Conservation (phyloP, 35 echinoderm and acorn worm species). For the Stichopus chloronotus region DNA sequence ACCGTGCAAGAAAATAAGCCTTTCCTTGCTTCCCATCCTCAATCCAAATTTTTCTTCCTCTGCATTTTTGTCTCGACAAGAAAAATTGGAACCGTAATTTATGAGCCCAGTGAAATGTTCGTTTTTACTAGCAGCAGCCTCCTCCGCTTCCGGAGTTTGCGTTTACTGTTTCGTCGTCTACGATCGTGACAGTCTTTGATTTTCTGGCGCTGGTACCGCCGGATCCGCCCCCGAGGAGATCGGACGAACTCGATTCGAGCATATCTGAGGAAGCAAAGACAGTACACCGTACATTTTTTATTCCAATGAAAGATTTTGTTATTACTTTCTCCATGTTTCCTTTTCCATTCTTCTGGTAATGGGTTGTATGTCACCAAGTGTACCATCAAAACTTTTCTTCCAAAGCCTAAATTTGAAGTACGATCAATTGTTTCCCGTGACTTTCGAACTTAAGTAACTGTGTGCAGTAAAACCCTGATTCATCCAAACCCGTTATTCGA, state of each 20-base stretch:
- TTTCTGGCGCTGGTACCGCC: constrained; percentile 38
- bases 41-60: not conserved
- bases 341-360: not conserved
- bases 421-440: too few relatives aligned
- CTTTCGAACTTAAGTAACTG: too few relatives aligned
- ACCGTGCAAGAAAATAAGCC: not conserved
- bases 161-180: constrained; percentile 80
- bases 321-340: too few relatives aligned
- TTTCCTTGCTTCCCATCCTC: not conserved
- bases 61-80: not conserved
- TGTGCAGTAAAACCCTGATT: too few relatives aligned
- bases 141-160: constrained; percentile 71
- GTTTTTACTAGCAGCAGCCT: constrained; percentile 16
- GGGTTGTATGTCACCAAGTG: not conserved
- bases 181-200: constrained; percentile 91
- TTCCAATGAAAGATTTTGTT: too few relatives aligned
- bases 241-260: constrained; percentile 49
- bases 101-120: not conserved
- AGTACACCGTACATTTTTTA: not conserved
- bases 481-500: too few relatives aligned
- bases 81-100: not conserved
- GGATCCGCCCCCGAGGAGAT: constrained; percentile 39
- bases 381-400: too few relatives aligned
- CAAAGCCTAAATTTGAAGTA: too few relatives aligned
- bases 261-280: constrained; percentile 29